These are phyloP conservation scores for Gila robusta DNA, from an alignment of 2,797 vertebrate genomes.

Conservation along the genomic window DNA sequence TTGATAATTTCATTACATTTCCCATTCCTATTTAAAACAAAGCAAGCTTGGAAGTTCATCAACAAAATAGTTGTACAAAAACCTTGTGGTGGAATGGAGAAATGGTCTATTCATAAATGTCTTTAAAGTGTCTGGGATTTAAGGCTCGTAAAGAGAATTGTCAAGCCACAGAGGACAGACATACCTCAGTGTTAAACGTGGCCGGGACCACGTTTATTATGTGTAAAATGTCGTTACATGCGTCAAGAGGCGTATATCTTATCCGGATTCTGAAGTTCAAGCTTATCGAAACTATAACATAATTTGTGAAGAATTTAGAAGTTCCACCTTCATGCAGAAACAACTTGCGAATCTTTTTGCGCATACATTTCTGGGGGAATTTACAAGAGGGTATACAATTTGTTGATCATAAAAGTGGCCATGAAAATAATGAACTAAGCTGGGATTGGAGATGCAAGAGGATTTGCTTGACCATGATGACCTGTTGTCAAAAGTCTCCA, in stretches of 20 bases:
- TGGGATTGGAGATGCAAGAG: background rate
- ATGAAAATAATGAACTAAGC: conserved; percentile 39
- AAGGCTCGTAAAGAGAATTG: conserved; percentile 71
- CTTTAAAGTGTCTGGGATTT: conserved; percentile 48
- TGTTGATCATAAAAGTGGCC: conserved; percentile 44
- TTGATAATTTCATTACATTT: background rate
- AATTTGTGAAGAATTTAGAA: conserved; percentile 48
- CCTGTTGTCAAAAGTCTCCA: background rate
- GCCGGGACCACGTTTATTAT: conserved; percentile 73
- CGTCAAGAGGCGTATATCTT: conserved; percentile 70
- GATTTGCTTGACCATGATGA: background rate
- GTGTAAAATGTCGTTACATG: conserved; percentile 77
- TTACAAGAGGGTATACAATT: conserved; percentile 51
- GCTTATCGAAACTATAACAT: conserved; percentile 69
- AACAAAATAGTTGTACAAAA: background rate
- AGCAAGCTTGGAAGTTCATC: background rate
- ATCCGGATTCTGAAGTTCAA: conserved; percentile 63
- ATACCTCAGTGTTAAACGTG: conserved; percentile 70
- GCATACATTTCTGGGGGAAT: conserved; percentile 27
- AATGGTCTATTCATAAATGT: conserved; percentile 58
- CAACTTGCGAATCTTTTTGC: background rate
- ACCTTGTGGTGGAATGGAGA: background rate
- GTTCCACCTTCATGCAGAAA: background rate
- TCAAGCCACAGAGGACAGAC: conserved; percentile 66
- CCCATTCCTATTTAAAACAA: background rate